Evolutionary conservation across 2,797 vertebrate genomes (phyloP).

Genomic region (Kryptolebias ocellatus): DNA sequence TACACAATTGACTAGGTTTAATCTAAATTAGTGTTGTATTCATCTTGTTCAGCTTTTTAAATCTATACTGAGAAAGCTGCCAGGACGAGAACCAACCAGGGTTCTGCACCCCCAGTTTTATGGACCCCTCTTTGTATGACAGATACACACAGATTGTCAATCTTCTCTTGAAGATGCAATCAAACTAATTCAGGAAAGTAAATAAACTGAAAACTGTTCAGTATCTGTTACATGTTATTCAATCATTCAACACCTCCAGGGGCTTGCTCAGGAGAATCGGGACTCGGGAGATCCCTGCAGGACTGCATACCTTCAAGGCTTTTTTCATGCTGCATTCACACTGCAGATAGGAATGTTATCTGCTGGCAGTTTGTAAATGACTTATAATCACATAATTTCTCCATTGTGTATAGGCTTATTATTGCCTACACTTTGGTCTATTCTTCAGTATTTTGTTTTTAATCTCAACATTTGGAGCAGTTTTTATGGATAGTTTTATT

Average conservation of each 20-base stretch:
- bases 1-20: slow-evolving; percentile 17
- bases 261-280: background rate
- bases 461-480: background rate
- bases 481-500: background rate
- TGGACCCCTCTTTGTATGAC: slow-evolving; percentile 16
- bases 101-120: slow-evolving; percentile 33
- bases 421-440: background rate
- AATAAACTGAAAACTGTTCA: slow-evolving; percentile 9
- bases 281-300: background rate
- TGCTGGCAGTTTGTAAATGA: background rate
- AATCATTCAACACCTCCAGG: slow-evolving; percentile 2
- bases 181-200: slow-evolving; percentile 12
- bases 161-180: background rate
- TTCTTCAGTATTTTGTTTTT: background rate
- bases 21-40: slow-evolving; percentile 25
- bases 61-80: slow-evolving; percentile 41
- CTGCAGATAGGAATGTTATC: background rate
- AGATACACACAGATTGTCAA: slow-evolving; percentile 7
- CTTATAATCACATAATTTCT: background rate
- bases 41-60: slow-evolving; percentile 37
- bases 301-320: background rate
- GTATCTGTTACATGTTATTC: slow-evolving; percentile 2
- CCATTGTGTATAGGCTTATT: background rate
- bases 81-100: slow-evolving; percentile 20
- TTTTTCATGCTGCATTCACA: background rate